A percentile compares a stretch with the other conserved stretches of the same genome.
phyloP scores from a whole-genome alignment of 2,888 invertebrate genomes.

The Chloroclystis v-ata region DNA sequence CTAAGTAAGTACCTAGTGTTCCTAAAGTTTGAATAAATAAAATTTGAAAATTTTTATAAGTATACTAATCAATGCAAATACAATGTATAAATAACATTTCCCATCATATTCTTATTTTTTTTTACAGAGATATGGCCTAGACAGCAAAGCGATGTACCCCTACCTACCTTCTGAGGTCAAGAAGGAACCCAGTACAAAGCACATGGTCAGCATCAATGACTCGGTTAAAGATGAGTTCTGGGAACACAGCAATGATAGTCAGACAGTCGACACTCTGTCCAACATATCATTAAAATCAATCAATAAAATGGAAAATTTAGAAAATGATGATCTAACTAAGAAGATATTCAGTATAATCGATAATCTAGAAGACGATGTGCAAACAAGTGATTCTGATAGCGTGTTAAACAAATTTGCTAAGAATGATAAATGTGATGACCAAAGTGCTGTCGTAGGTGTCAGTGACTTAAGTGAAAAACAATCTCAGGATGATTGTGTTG shows the following conservation, averaged over 20 bases:
- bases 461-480: too few relatives aligned
- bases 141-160: constrained; percentile 47
- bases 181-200: constrained; percentile 35
- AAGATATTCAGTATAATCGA: constrained; percentile 39
- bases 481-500: too few relatives aligned
- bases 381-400: constrained; percentile 20
- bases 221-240: constrained; percentile 46
- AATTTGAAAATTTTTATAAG: too few relatives aligned
- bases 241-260: constrained; percentile 41
- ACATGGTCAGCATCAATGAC: constrained; percentile 51
- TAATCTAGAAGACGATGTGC: constrained; percentile 32
- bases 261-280: constrained; percentile 37
- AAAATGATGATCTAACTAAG: constrained; percentile 4
- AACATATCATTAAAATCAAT: constrained; percentile 49
- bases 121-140: constrained; percentile 57
- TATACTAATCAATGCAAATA: too few relatives aligned
- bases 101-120: too few relatives aligned
- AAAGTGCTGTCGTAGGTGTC: constrained; percentile 1
- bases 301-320: constrained; percentile 31
- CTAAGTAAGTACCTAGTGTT: too few relatives aligned
- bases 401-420: constrained; percentile 11
- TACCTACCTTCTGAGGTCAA: constrained; percentile 43
- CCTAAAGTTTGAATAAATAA: too few relatives aligned
- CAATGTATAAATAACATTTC: too few relatives aligned
- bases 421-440: not conserved